phyloP scores from a whole-genome alignment of 2,888 invertebrate species.

The Allolobophora icterica region DNA sequence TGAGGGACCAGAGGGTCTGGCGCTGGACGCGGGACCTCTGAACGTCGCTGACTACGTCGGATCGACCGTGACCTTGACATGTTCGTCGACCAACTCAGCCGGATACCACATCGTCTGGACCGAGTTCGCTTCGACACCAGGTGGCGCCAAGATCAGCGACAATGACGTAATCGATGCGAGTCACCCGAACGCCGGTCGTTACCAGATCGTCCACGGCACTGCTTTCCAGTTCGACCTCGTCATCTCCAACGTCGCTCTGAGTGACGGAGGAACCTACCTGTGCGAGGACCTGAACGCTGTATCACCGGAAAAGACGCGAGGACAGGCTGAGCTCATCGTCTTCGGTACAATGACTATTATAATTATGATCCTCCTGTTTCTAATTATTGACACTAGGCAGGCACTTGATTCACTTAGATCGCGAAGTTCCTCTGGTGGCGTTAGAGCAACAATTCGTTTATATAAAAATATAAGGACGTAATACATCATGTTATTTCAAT shows the following conservation, averaged over 20 bases:
- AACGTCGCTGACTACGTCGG: conserved; percentile 4
- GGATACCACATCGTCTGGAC: conserved; percentile 4
- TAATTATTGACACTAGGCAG: neutral
- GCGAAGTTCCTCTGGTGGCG: neutral
- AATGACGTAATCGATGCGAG: neutral
- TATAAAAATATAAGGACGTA: no score
- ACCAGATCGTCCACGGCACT: conserved; percentile 23
- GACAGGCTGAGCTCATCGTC: neutral
- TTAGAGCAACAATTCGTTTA: neutral
- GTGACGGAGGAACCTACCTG: conserved; percentile 27
- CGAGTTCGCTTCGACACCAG: conserved; percentile 25
- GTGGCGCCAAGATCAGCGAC: conserved; percentile 31
- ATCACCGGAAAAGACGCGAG: neutral
- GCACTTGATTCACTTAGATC: neutral
- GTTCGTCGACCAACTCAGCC: neutral
- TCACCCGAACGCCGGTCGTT: conserved; percentile 30
- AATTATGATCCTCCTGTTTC: neutral
- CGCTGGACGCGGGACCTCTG: neutral
- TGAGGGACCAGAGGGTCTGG: neutral
- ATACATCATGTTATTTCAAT: no score
- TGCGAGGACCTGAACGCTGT: neutral
- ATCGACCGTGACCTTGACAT: conserved; percentile 15
- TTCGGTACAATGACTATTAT: neutral
- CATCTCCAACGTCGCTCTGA: neutral
- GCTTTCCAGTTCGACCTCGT: conserved; percentile 24